Evolutionary conservation across 2,888 invertebrate species (phyloP).

Genomic region (Drosophila mulleri): DNA sequence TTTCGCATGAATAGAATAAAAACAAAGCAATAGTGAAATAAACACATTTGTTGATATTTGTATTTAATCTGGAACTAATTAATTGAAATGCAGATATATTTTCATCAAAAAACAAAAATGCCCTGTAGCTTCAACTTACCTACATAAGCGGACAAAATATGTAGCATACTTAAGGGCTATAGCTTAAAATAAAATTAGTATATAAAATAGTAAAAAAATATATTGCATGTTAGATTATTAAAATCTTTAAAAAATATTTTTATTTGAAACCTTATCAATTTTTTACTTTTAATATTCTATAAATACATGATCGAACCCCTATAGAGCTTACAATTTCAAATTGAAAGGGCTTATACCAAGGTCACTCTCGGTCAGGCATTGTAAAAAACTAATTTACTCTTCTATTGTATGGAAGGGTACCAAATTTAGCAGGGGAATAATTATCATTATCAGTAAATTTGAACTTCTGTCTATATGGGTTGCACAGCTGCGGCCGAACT

Average conservation of each 20-base stretch:
- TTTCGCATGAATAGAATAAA: neutral
- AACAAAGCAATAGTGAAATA: neutral
- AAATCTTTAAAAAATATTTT: too few species aligned
- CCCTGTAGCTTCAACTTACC: neutral
- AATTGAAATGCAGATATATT: neutral
- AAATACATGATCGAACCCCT: too few species aligned
- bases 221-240: too few species aligned
- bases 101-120: neutral
- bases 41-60: neutral
- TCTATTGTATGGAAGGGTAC: neutral
- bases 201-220: neutral
- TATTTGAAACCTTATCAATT: too few species aligned
- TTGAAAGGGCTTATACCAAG: too few species aligned
- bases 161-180: slow-evolving; percentile 28
- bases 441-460: too few species aligned
- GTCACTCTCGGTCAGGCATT: neutral
- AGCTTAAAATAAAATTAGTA: neutral
- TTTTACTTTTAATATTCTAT: too few species aligned
- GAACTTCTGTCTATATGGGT: too few species aligned
- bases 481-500: slow-evolving; percentile 31
- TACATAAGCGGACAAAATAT: too few species aligned
- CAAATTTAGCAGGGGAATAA: too few species aligned
- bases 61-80: neutral
- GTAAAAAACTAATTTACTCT: neutral
- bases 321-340: too few species aligned